Evolutionary conservation across 2,888 invertebrate genomes (phyloP), one percentile per base, ranked within the genome.

Genomic region (Tenthredo livida): DNA sequence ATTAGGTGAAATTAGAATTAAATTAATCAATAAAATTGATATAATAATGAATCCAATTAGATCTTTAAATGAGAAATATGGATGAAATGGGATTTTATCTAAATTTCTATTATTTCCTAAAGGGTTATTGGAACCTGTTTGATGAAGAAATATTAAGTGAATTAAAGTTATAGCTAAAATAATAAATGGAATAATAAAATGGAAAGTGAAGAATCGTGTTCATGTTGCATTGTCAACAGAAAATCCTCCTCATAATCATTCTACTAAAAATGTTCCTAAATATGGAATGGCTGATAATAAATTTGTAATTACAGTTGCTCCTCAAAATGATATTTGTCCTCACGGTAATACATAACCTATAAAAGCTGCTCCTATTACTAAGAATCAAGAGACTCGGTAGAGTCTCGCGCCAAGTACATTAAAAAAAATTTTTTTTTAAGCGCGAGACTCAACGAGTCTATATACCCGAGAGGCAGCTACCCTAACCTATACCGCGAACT

Each of bases 301-400:
- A 91, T 96, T 97, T 50, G 96, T 96, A 95, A 97, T 97, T n/a
- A 97, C 96, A 61, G 96, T 97, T 0, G 97, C 96, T 1, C 96
- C 96, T 95, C 97, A 97, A 92, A 96, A 97, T 0, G 96, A 97
- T 95, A 97, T 97, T 96, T 97, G 97, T 9, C 97, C 97, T 93
- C 97, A 97, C 0, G 96, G 96, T 90, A 97, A 87, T 0, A 97
- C 96, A 94, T 97, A 97, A 0, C 97, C 97, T 94, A 97, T 94
- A 92, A 97, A 97, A 33, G 96, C 96, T 77, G 96, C 96, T 90
- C 93, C 95, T 95, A 97, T 97, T 87, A 95, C 93, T 92, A 96
- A 84, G 89, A 97, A 95, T n/a, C n/a, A n/a, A n/a, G n/a, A n/a
- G n/a, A n/a, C n/a, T n/a, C n/a, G n/a, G n/a, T n/a, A n/a, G n/a